Base-by-base conservation (phyloP, 2,113 vertebrate species). In the Cygnus buccinator region DNA sequence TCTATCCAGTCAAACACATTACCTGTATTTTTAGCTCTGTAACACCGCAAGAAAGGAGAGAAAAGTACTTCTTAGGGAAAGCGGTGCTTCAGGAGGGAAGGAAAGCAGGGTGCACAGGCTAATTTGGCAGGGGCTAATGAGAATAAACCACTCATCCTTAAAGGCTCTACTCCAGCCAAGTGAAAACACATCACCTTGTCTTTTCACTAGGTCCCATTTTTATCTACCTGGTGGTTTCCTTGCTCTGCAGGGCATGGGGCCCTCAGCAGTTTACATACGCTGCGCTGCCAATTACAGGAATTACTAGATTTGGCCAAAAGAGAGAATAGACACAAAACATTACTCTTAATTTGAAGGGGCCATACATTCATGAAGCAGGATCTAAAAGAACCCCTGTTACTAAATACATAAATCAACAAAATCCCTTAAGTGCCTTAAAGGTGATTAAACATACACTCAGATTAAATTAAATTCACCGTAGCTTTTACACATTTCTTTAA, bases 341-440 rank as follows among this genome's bases (percentile, higher is more conserved):
- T 74, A 39, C 54, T 84, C 13, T 77, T 79, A 74, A 63, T 88
- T 63, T 86, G 88, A 92, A 90, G 72, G 35, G 55, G 9, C 3
- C 66, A 11, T 74, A 33, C 84, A 81, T 80, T 88, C n/a, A 62
- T 65, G 66, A 78, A 73, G 21, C 35, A 88, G 57, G 31, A 86
- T 62, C 66, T 93, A 41, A 95, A 97, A 81, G 68, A 89, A 68
- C 21, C 68, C 67, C 90, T 79, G 73, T 81, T 92, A 92, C 93
- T 92, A 94, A 95, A 92, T 67, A 90, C 20, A 58, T 62, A 85
- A 83, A 95, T 76, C 54, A 93, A 77, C 26, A 86, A 90, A 96
- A 86, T 95, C 93, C 91, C 96, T 84, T 88, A 95, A 78, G 93
- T 90, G 79, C 65, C 76, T 95, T 95, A 88, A 95, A 88, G 78